Evolutionary conservation across 30 jellyfish, hydroid and myxozoan genomes (phyloP).

Genomic region (Nemopilema nomurai): DNA sequence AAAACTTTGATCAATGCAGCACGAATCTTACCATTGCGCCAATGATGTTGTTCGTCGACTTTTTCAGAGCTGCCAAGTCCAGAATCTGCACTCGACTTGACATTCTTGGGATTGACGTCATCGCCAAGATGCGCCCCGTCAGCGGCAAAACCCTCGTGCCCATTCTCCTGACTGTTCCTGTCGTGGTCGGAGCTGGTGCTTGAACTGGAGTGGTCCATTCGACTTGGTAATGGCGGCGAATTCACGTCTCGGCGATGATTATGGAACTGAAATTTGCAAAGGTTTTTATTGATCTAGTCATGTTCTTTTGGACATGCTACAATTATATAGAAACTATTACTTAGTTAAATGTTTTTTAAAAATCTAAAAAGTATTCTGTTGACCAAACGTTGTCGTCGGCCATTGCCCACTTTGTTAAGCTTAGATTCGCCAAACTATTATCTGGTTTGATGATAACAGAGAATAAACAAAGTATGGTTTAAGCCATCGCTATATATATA

Average conservation of each 20-base stretch:
- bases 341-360: too few relatives aligned
- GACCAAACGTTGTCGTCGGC: too few relatives aligned
- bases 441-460: too few relatives aligned
- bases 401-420: too few relatives aligned
- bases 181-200: constrained; percentile 22
- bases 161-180: constrained; percentile 2
- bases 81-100: constrained; percentile 92
- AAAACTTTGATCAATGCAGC: too few relatives aligned
- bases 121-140: constrained; percentile 49
- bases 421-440: too few relatives aligned
- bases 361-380: too few relatives aligned
- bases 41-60: constrained; percentile 75
- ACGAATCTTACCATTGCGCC: constrained; percentile 92
- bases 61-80: constrained; percentile 95
- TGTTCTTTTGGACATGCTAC: too few relatives aligned
- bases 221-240: constrained; percentile 61
- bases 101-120: constrained; percentile 58
- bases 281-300: too few relatives aligned
- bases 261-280: constrained; percentile 41
- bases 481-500: too few relatives aligned
- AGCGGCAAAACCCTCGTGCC: constrained; percentile 52
- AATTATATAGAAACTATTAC: too few relatives aligned
- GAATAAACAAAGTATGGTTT: too few relatives aligned
- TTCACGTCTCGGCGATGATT: constrained; percentile 55
- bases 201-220: constrained; percentile 37